Conservation (phyloP, 2,888 invertebrate species). For the Periphyllus acericola region DNA sequence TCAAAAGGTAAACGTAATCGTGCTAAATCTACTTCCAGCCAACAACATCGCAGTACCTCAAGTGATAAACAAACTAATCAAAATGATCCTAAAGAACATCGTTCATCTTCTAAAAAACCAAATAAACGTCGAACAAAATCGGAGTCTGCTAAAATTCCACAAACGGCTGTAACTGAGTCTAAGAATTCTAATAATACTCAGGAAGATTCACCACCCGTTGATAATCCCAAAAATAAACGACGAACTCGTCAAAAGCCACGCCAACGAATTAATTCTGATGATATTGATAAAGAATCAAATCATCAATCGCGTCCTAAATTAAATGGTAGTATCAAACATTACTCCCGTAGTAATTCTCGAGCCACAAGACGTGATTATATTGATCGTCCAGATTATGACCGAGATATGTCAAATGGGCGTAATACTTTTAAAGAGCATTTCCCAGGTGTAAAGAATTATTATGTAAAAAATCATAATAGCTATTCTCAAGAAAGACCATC, state of each 20-base stretch:
- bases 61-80: constrained; percentile 11
- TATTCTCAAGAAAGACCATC: constrained; percentile 43
- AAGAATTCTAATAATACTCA: constrained; percentile 30
- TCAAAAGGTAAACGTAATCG: constrained; percentile 31
- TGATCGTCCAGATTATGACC: constrained; percentile 27
- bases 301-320: not conserved
- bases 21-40: constrained; percentile 49
- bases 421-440: constrained; percentile 2
- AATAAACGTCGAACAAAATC: constrained; percentile 56
- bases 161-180: constrained; percentile 4
- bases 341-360: constrained; percentile 54
- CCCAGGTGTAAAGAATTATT: constrained; percentile 41
- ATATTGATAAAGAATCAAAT: constrained; percentile 38
- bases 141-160: constrained; percentile 35
- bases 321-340: constrained; percentile 12
- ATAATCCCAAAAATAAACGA: constrained; percentile 50
- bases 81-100: constrained; percentile 27
- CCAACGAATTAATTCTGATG: constrained; percentile 19
- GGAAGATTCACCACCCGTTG: not conserved
- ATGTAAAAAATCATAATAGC: constrained; percentile 27
- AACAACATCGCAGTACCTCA: constrained; percentile 32
- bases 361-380: constrained; percentile 46
- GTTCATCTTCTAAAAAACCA: constrained; percentile 37
- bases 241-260: constrained; percentile 35
- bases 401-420: constrained; percentile 25